Percentiles rank a stretch among this genome's conserved stretches.
Conservation (phyloP, 2,888 invertebrate genomes). For the Antitype chi region DNA sequence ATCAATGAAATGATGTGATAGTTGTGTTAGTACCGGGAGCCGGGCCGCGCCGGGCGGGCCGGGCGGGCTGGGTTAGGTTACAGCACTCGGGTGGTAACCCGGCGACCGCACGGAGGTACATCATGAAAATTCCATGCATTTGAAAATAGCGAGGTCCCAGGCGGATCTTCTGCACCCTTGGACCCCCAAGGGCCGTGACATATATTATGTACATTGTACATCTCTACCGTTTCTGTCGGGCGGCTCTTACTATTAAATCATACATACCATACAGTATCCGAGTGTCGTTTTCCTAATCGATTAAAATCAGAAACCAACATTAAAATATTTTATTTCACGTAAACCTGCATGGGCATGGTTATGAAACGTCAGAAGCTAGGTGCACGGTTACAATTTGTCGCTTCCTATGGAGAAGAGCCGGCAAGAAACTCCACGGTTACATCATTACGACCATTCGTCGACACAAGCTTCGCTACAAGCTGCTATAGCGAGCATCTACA, state of each 20-base stretch:
- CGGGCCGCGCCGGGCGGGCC: too few species aligned
- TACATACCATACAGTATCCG: not conserved
- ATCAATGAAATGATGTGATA: slow-evolving; percentile 32
- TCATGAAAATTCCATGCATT: slow-evolving; percentile 48
- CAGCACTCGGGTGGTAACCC: not conserved
- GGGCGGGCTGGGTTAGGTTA: not conserved
- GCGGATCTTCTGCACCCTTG: slow-evolving; percentile 21
- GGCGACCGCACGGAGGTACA: not conserved
- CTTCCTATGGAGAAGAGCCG: too few species aligned
- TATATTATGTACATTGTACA: slow-evolving; percentile 29
- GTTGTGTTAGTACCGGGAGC: not conserved
- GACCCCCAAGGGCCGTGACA: not conserved
- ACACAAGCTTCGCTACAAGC: not conserved
- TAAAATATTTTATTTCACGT: too few species aligned
- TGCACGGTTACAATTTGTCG: too few species aligned
- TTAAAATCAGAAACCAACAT: too few species aligned
- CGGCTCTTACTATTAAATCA: not conserved
- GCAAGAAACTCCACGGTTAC: too few species aligned
- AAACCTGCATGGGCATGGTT: too few species aligned
- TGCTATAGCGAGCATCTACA: not conserved
- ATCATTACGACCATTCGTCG: too few species aligned
- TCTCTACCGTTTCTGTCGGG: not conserved
- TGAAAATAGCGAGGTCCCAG: slow-evolving; percentile 28
- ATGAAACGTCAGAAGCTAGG: too few species aligned
- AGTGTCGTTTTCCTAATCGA: not conserved